Percentiles rank a stretch among this genome's conserved stretches.
These are phyloP conservation scores for Hecatera dysodea DNA, from an alignment of 2,888 invertebrate species.

Conservation along the genomic window DNA sequence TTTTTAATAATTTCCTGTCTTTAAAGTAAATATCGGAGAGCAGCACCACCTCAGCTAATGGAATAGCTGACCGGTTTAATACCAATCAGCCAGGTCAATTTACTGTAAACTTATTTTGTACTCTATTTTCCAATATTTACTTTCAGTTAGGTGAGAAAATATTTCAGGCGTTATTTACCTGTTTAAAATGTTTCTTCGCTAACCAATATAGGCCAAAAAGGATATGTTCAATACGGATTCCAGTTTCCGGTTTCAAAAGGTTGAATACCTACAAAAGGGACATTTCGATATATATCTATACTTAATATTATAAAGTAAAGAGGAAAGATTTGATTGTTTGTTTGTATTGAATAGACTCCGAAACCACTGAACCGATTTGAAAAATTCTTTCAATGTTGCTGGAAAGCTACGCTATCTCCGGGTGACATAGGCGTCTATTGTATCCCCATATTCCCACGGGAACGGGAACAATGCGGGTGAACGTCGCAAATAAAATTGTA, in stretches of 20 bases:
- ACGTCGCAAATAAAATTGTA: no score
- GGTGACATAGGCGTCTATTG: no score
- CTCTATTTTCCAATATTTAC: not conserved
- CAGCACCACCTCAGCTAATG: not conserved
- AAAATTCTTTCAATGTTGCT: no score
- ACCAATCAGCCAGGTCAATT: conserved; percentile 21
- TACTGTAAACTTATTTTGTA: conserved; percentile 1
- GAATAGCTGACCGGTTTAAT: not conserved
- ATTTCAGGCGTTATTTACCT: not conserved
- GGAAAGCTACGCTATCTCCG: no score
- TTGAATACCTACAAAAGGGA: not conserved
- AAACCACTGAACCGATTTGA: no score
- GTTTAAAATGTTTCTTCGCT: not conserved
- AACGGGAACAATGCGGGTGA: no score
- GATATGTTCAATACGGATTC: no score
- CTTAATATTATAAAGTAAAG: no score
- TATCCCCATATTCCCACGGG: no score
- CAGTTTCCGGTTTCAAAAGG: not conserved
- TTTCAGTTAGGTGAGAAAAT: not conserved
- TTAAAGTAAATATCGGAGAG: not conserved
- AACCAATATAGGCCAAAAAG: not conserved
- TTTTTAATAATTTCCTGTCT: not conserved
- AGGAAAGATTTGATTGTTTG: no score
- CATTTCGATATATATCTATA: not conserved
- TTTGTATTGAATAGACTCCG: no score